Conservation (phyloP, 2,113 vertebrate genomes). For the Boulengerochromis microlepis region DNA sequence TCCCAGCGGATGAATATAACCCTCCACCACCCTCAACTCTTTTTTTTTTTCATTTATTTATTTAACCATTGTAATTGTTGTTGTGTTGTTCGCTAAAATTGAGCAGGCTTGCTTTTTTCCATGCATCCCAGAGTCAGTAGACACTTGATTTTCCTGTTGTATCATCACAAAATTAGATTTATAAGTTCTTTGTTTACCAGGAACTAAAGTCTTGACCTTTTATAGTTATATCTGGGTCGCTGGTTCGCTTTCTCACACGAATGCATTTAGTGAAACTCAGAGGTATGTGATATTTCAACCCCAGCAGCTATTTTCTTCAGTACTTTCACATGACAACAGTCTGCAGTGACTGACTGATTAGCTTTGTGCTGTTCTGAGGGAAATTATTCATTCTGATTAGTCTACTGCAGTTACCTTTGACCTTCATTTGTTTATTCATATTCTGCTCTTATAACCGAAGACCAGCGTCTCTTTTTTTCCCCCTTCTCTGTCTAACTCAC, state of each 20-base stretch:
- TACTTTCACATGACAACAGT: background rate
- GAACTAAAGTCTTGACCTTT: background rate
- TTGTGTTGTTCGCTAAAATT: background rate
- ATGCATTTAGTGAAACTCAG: background rate
- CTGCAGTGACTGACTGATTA: background rate
- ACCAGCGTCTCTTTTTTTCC: accelerated
- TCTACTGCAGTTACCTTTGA: background rate
- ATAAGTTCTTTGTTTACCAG: background rate
- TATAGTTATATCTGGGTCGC: background rate
- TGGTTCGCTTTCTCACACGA: background rate
- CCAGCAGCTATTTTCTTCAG: background rate
- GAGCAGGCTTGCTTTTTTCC: background rate
- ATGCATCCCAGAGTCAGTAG: background rate
- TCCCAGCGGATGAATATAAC: background rate
- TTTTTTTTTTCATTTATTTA: accelerated
- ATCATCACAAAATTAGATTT: background rate
- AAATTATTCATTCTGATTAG: background rate
- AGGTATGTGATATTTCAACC: background rate
- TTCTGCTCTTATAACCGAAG: background rate
- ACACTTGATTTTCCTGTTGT: background rate
- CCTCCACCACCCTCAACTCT: background rate
- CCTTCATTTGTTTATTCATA: background rate
- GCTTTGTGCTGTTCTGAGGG: background rate
- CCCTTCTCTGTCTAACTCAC: background rate
- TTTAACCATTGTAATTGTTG: background rate